phyloP scores from a whole-genome alignment of 2,797 vertebrate species.

The Pterois miles region DNA sequence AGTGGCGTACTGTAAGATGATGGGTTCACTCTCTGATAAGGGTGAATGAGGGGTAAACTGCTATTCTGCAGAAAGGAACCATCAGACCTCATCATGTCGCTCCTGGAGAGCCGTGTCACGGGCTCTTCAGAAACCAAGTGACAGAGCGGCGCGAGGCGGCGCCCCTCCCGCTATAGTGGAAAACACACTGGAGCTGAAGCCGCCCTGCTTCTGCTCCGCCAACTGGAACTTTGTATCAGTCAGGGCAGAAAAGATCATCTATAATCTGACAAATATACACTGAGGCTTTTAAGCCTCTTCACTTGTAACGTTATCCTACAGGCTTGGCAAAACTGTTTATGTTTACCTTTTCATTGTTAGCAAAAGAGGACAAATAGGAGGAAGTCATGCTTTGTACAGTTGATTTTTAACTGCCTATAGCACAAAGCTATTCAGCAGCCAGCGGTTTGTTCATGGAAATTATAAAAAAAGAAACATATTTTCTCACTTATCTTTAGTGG shows the following conservation, averaged over 20 bases:
- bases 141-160: constrained; percentile 62
- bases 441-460: background rate
- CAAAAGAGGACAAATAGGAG: constrained; percentile 17
- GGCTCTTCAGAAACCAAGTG: constrained; percentile 74
- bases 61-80: constrained; percentile 84
- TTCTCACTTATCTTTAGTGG: background rate
- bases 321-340: constrained; percentile 30
- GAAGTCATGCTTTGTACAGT: background rate
- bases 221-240: constrained; percentile 71
- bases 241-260: constrained; percentile 63
- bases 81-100: constrained; percentile 84
- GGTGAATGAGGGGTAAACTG: constrained; percentile 85
- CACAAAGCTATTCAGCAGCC: background rate
- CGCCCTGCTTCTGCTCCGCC: constrained; percentile 63
- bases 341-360: constrained; percentile 53
- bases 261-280: constrained; percentile 66
- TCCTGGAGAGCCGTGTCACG: constrained; percentile 78
- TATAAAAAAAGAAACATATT: background rate
- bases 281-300: constrained; percentile 54
- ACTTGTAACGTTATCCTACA: constrained; percentile 37
- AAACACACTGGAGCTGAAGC: constrained; percentile 55
- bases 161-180: constrained; percentile 31
- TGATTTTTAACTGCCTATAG: constrained; percentile 11
- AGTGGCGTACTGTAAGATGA: constrained; percentile 73
- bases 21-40: constrained; percentile 78